phyloP scores from a whole-genome alignment of 2,888 invertebrate genomes.

The Xylota segnis region DNA sequence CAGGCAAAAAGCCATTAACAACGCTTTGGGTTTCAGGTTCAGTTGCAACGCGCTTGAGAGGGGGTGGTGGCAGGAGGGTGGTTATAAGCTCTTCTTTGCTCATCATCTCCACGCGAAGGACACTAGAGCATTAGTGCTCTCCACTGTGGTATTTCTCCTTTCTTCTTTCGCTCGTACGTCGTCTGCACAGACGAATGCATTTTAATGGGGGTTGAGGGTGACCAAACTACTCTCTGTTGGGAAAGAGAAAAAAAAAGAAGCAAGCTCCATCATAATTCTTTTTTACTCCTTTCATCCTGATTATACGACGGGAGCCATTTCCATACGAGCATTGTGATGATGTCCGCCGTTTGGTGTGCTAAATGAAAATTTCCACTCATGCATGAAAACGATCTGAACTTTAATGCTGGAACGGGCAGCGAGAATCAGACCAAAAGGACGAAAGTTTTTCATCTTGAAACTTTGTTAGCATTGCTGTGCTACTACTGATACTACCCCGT shows the following conservation, averaged over 20 bases:
- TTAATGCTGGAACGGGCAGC: slow-evolving; percentile 26
- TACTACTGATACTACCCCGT: neutral
- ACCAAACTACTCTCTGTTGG: slow-evolving; percentile 24
- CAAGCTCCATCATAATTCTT: slow-evolving; percentile 36
- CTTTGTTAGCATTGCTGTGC: slow-evolving; percentile 55
- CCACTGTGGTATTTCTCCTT: slow-evolving; percentile 20
- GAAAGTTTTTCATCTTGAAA: slow-evolving; percentile 65
- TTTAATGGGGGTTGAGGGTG: slow-evolving; percentile 23
- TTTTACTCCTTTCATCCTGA: slow-evolving; percentile 3
- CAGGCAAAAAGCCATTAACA: slow-evolving; percentile 24
- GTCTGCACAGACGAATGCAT: slow-evolving; percentile 35
- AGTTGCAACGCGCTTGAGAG: no score
- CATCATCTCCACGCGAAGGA: slow-evolving; percentile 51
- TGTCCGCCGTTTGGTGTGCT: slow-evolving; percentile 70
- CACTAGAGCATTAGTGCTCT: slow-evolving; percentile 45
- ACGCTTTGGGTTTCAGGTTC: slow-evolving; percentile 22
- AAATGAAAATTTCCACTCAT: slow-evolving; percentile 71
- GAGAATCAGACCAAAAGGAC: neutral
- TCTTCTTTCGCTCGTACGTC: no score
- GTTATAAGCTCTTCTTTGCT: slow-evolving; percentile 28
- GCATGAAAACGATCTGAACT: slow-evolving; percentile 68
- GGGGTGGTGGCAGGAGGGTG: neutral
- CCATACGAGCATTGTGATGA: slow-evolving; percentile 66
- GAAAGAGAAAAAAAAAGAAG: neutral
- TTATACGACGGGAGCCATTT: slow-evolving; percentile 49